phyloP scores from a whole-genome alignment of 1,140 invertebrate species.

The Trichogramma pretiosum region DNA sequence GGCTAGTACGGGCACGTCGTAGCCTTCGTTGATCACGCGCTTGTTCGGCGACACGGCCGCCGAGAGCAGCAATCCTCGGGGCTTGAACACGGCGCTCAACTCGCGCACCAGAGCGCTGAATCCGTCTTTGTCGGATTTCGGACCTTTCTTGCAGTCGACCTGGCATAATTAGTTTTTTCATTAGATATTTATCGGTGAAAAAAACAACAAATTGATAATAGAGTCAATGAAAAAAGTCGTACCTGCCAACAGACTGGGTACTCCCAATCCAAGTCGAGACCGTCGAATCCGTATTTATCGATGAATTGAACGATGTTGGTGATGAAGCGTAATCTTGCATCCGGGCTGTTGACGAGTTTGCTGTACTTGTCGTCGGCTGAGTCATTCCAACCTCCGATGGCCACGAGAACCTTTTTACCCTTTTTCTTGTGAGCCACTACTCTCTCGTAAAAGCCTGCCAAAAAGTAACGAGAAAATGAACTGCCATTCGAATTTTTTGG shows the following conservation, averaged over 20 bases:
- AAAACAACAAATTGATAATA: neutral
- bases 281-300: conserved; percentile 52
- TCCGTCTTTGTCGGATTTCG: conserved; percentile 63
- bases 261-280: conserved; percentile 59
- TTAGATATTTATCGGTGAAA: no score
- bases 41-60: conserved; percentile 79
- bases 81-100: conserved; percentile 59
- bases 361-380: conserved; percentile 57
- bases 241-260: conserved; percentile 59
- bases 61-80: conserved; percentile 62
- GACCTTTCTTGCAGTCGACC: conserved; percentile 70
- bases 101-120: conserved; percentile 66
- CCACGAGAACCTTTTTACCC: conserved; percentile 53
- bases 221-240: conserved; percentile 10
- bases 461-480: no score
- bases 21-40: conserved; percentile 67
- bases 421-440: conserved; percentile 46
- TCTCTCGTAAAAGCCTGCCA: conserved; percentile 51
- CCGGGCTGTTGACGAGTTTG: conserved; percentile 46
- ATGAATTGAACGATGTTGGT: conserved; percentile 48
- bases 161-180: conserved; percentile 20
- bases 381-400: conserved; percentile 59
- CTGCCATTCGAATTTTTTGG: no score
- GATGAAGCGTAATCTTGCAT: conserved; percentile 45
- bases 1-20: conserved; percentile 50